These are phyloP conservation scores for Pseudolaguvia tuberculata DNA, from an alignment of 2,113 vertebrate species.

Conservation along the genomic window DNA sequence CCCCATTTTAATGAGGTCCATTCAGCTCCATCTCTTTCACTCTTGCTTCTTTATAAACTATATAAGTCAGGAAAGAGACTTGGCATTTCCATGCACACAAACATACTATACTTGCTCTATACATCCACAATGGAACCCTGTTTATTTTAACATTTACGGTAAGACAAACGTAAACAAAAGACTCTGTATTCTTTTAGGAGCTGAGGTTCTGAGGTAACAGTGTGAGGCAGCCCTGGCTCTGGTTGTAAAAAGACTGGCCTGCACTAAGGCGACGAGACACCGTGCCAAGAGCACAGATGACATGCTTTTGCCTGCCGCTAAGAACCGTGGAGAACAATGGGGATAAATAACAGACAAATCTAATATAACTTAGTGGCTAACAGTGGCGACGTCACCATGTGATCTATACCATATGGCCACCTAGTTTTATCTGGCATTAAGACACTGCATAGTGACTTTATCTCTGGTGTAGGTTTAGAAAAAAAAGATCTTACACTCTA, in stretches of 20 bases:
- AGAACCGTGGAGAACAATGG: slow-evolving; percentile 42
- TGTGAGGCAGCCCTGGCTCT: slow-evolving; percentile 33
- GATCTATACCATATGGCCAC: slow-evolving; percentile 38
- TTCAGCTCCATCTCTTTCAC: not conserved
- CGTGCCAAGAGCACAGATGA: slow-evolving; percentile 52
- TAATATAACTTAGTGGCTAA: slow-evolving; percentile 41
- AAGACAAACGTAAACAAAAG: not conserved
- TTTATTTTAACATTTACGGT: not conserved
- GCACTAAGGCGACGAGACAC: slow-evolving; percentile 20
- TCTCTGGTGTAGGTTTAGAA: not conserved
- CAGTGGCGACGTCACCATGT: slow-evolving; percentile 36
- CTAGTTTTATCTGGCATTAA: slow-evolving; percentile 32
- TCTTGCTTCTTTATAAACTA: not conserved
- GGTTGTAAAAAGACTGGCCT: slow-evolving; percentile 34
- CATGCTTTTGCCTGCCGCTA: slow-evolving; percentile 33
- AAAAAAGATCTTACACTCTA: slow-evolving; percentile 7
- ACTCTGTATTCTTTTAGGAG: not conserved
- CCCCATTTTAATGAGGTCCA: slow-evolving; percentile 9
- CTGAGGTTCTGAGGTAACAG: not conserved
- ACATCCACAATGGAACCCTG: not conserved
- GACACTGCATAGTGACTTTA: not conserved
- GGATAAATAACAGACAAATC: slow-evolving; percentile 45
- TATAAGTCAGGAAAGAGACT: not conserved
- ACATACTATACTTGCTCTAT: not conserved
- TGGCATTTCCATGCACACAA: not conserved